Base-by-base conservation (phyloP, 2,888 invertebrate species). In the Alcis repandata region DNA sequence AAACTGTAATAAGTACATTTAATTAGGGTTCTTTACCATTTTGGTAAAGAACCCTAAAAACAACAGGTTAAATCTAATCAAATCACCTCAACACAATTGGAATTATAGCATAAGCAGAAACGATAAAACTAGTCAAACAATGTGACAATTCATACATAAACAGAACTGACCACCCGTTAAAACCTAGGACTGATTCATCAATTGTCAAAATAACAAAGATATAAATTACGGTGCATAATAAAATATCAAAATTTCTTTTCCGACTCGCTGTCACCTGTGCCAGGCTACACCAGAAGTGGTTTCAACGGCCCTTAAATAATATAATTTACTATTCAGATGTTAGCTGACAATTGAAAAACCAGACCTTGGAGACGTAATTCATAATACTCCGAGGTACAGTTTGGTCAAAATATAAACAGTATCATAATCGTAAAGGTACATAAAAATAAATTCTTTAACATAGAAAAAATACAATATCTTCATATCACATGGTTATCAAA, bases 401-500 rank as follows among this genome's bases (percentile, higher is more conserved):
- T 61, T 78, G 77, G 81, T 83, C 83, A 78, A 75, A 73, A 73
- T 76, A 70, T 76, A 79, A 74, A 82, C 68, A 77, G 61, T 59
- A 72, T 75, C 75, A 70, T 75, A 77, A 76, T 79, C 72, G 70
- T 76, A 77, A 76, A 78, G 49, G 36, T 54, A 56, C 64, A 69
- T 64, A 71, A 74, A 71, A 78, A 69, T 73, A 80, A 69, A 68
- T 78, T 75, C 73, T 74, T 76, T 73, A 80, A 76, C 69, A 69
- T 70, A 68, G 59, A 67, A 77, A 71, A 75, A 72, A 74, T 80
- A 82, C 74, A 77, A 78, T 76, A 76, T 76, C 70, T 76, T 74
- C 71, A 72, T 80, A 83, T 84, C 83, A 83, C 82, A 82, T 79
- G 72, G 75, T 75, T 77, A 68, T 72, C 57, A 77, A 76, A 75